phyloP scores from a whole-genome alignment of 2,888 invertebrate genomes.

The Catocala nupta region DNA sequence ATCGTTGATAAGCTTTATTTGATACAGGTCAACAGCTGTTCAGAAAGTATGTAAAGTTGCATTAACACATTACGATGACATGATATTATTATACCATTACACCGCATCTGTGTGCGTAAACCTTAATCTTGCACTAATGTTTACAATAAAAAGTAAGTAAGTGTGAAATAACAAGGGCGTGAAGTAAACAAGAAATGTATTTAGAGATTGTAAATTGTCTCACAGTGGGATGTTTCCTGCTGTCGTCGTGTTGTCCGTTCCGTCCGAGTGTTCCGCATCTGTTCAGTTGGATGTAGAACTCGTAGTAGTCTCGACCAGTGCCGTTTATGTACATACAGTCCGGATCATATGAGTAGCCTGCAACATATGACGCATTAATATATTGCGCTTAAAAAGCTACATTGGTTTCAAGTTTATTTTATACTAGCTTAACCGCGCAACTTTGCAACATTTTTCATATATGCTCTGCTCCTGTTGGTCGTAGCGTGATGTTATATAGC shows the following conservation, averaged over 20 bases:
- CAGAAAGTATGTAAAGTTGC: too few relatives aligned
- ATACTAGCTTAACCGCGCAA: too few relatives aligned
- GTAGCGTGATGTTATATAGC: too few relatives aligned
- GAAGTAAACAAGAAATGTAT: constrained; percentile 15
- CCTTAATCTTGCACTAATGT: neutral
- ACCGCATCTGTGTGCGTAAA: neutral
- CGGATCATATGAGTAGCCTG: constrained; percentile 97
- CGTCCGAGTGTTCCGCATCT: constrained; percentile 96
- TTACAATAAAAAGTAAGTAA: constrained; percentile 14
- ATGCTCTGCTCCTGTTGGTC: too few relatives aligned
- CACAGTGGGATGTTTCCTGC: constrained; percentile 95
- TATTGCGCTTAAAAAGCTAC: too few relatives aligned
- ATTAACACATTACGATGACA: too few relatives aligned
- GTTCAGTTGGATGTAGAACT: constrained; percentile 97
- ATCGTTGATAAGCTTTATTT: too few relatives aligned
- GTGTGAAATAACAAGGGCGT: neutral
- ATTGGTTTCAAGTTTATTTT: too few relatives aligned
- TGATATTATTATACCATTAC: too few relatives aligned
- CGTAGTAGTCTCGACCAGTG: constrained; percentile 96
- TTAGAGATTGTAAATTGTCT: constrained; percentile 57
- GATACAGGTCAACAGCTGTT: too few relatives aligned
- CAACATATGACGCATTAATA: too few relatives aligned
- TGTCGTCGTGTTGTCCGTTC: constrained; percentile 95
- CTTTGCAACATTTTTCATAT: too few relatives aligned
- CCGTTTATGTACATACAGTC: constrained; percentile 98